Base-by-base conservation (phyloP, 2,113 vertebrate genomes). In the Indri indri region DNA sequence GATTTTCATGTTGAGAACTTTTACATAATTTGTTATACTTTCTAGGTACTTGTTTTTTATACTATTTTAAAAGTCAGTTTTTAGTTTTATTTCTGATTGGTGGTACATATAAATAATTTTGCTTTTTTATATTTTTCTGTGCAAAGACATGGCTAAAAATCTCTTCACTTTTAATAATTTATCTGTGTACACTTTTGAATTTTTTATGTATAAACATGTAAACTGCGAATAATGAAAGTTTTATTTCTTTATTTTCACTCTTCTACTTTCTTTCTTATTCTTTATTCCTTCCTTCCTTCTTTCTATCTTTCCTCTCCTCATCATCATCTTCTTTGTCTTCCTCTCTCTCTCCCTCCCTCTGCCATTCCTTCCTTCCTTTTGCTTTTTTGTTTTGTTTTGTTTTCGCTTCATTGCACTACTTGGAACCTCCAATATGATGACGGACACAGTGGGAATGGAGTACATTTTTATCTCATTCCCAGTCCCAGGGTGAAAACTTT, bases 81-180 rank as follows among this genome's bases (percentile, higher is more conserved):
- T 96, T 94, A 23, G 32, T 94, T 90, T 86, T 59, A n/a, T 74
- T 66, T 94, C 37, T 94, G n/a, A 74, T n/a, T 81, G 34, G 12
- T 90, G 13, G 8, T 47, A 50, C 6, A 87, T 59, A 80, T 40
- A 63, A 76, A 91, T 91, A 23, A 11, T 25, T 90, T 86, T 40
- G 40, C 20, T 34, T 50, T 65, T 50, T 42, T 27, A 32, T 79
- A 37, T 40, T 87, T 13, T 71, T 86, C n/a, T 79, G n/a, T 71
- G 1, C 11, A 85, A 93, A 93, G 8, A 70, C 23, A 45, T 63
- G 13, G 42, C 86, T 63, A 61, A 79, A 77, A 18, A 52, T 89
- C 10, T 70, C 52, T 34, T 1, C 50, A 18, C 42, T 70, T 79
- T 84, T 70, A 45, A 63, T 85, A 37, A 77, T 25, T 70, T 70